These are phyloP conservation scores for Philhelius pedissequus DNA, from an alignment of 2,888 invertebrate species.

Conservation along the genomic window DNA sequence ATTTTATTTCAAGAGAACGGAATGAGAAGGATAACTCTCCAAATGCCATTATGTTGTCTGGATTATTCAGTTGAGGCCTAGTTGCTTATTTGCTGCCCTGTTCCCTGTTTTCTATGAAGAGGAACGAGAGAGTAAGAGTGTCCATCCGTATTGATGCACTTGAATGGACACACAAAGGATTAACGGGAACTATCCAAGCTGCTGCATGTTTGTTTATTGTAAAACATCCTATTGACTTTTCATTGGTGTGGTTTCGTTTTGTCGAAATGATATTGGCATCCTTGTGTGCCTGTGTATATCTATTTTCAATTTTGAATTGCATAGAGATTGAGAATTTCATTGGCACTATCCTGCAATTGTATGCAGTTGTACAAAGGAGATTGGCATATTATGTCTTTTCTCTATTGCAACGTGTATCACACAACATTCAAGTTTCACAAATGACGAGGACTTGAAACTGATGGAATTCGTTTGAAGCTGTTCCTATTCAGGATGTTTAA, in stretches of 20 bases:
- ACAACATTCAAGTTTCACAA: conserved; percentile 10
- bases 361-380: background rate
- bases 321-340: conserved; percentile 25
- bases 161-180: conserved; percentile 57
- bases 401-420: background rate
- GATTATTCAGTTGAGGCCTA: conserved; percentile 44
- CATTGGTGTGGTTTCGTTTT: conserved; percentile 61
- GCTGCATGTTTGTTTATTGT: conserved; percentile 59
- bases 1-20: background rate
- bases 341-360: background rate
- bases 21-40: background rate
- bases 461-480: conserved; percentile 12
- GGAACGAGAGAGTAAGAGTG: conserved; percentile 30
- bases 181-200: conserved; percentile 22
- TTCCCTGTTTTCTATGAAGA: background rate
- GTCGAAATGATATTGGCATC: conserved; percentile 52
- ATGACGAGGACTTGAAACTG: background rate
- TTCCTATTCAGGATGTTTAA: background rate
- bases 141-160: conserved; percentile 60
- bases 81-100: conserved; percentile 16
- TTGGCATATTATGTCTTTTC: background rate
- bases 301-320: conserved; percentile 31
- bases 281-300: background rate
- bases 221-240: conserved; percentile 66
- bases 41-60: conserved; percentile 31